Conservation (phyloP, 1,140 invertebrate species). For the Hycleus cichorii region DNA sequence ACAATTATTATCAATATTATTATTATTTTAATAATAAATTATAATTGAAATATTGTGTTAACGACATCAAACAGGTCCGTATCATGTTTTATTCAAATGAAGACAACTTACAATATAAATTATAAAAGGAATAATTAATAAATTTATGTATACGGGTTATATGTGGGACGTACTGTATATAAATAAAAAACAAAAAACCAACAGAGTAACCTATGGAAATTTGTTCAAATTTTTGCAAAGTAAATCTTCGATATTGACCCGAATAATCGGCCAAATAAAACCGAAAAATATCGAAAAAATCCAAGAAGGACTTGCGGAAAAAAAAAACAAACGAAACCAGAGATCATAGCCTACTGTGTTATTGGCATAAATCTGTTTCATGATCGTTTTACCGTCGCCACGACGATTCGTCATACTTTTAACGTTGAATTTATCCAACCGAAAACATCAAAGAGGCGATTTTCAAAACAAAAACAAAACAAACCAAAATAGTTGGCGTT, state of each 20-base stretch:
- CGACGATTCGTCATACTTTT: conserved; percentile 19
- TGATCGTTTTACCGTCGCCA: not conserved
- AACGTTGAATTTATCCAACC: conserved; percentile 20
- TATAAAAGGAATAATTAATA: conserved; percentile 6
- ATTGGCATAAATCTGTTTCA: too few species aligned
- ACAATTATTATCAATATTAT: conserved; percentile 1
- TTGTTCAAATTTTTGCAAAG: too few species aligned
- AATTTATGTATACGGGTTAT: too few species aligned
- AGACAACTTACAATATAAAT: conserved; percentile 2
- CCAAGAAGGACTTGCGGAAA: too few species aligned
- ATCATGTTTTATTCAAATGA: conserved; percentile 17
- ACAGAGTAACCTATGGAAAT: too few species aligned
- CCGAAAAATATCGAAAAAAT: not conserved
- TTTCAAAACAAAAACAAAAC: not conserved
- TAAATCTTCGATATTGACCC: conserved; percentile 5
- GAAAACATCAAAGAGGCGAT: conserved; percentile 4
- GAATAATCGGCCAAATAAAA: not conserved
- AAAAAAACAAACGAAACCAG: too few species aligned
- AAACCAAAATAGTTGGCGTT: too few species aligned
- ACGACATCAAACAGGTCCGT: conserved; percentile 1
- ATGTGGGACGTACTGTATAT: too few species aligned
- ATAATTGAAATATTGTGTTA: conserved; percentile 5
- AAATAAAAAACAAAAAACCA: too few species aligned
- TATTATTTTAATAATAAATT: conserved; percentile 8
- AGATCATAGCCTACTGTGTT: too few species aligned